phyloP scores from a whole-genome alignment of 1,140 invertebrate species.

The Carposina sasakii region DNA sequence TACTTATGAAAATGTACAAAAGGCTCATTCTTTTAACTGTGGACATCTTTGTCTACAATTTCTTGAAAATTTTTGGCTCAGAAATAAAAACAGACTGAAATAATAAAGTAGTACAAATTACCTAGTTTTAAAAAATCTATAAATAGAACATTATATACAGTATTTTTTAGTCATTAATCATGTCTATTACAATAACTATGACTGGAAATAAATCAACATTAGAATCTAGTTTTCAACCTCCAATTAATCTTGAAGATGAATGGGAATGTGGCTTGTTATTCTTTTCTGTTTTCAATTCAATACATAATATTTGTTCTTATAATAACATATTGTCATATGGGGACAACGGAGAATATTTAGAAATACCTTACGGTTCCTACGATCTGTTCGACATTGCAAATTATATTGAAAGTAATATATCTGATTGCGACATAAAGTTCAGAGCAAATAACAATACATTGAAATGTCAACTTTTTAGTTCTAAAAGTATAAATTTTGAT shows the following conservation, averaged over 20 bases:
- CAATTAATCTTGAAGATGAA: constrained; percentile 3
- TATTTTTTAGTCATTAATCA: neutral
- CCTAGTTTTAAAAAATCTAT: neutral
- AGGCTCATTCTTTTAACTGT: constrained; percentile 6
- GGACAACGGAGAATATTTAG: neutral
- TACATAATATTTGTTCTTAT: constrained; percentile 5
- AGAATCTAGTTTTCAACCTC: neutral
- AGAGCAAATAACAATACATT: constrained; percentile 7
- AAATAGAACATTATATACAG: neutral
- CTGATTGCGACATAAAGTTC: constrained; percentile 1
- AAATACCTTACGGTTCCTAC: neutral
- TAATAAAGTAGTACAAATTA: too few species aligned
- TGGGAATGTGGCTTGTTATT: constrained; percentile 14
- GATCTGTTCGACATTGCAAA: constrained; percentile 1
- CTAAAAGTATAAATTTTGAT: constrained; percentile 8
- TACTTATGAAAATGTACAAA: constrained; percentile 4
- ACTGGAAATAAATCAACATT: constrained; percentile 8
- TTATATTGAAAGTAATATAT: constrained; percentile 4
- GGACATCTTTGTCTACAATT: constrained; percentile 12
- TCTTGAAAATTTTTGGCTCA: constrained; percentile 2
- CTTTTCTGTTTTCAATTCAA: constrained; percentile 12
- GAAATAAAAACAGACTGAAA: too few species aligned
- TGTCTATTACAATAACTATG: constrained; percentile 11
- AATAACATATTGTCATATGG: constrained; percentile 12
- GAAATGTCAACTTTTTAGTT: constrained; percentile 6